Evolutionary conservation across 2,888 invertebrate genomes (phyloP).

Genomic region (Protophormia terraenovae): DNA sequence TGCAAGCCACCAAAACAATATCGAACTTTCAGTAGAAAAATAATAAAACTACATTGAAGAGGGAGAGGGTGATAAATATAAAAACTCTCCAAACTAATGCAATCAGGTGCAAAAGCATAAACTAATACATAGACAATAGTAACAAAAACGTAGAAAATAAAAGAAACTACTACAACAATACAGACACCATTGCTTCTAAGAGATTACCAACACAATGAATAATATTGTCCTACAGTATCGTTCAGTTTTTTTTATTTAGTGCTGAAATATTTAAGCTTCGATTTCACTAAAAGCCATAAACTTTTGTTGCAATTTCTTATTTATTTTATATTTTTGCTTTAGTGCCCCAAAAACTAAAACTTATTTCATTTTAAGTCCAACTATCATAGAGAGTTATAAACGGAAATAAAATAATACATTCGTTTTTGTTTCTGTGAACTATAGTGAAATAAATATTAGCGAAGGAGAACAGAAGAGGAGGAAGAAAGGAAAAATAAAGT

Average conservation of each 20-base stretch:
- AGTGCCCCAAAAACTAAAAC: slow-evolving; percentile 13
- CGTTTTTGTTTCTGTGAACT: background rate
- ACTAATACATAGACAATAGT: slow-evolving; percentile 2
- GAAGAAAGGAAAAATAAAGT: background rate
- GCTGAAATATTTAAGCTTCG: slow-evolving; percentile 46
- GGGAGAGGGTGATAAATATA: background rate
- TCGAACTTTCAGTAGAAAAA: slow-evolving; percentile 62
- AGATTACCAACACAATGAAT: slow-evolving; percentile 17
- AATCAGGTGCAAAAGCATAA: slow-evolving; percentile 57
- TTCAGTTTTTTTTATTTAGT: slow-evolving; percentile 18
- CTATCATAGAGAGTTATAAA: slow-evolving; percentile 32
- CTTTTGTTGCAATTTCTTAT: slow-evolving; percentile 36
- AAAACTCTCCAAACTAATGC: slow-evolving; percentile 42
- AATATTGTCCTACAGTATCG: background rate
- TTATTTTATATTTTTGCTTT: background rate
- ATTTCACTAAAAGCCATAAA: slow-evolving; percentile 32
- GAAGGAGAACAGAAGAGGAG: background rate
- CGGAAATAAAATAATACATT: slow-evolving; percentile 53
- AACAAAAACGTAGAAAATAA: too few relatives aligned
- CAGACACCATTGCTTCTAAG: slow-evolving; percentile 2
- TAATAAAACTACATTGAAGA: background rate
- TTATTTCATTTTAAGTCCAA: slow-evolving; percentile 36
- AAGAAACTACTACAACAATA: background rate
- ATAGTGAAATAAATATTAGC: background rate
- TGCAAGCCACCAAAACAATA: slow-evolving; percentile 70